Percentiles rank a stretch among this genome's conserved stretches.
Conservation (phyloP, 2,888 invertebrate genomes). For the Hyalella azteca region DNA sequence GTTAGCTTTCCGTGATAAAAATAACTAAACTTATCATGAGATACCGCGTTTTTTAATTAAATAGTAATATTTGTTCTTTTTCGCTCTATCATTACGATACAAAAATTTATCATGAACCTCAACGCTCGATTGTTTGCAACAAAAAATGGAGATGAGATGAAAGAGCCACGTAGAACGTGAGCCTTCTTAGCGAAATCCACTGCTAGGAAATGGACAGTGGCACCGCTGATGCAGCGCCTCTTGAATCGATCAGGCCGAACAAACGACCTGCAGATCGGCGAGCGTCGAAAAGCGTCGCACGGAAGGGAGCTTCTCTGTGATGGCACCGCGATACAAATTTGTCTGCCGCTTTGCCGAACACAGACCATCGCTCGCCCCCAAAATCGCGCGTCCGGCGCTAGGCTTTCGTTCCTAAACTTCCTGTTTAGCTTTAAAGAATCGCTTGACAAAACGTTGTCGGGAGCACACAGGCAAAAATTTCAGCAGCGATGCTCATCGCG, state of each 20-base stretch:
- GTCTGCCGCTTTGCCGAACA: background rate
- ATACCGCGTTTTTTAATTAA: no score
- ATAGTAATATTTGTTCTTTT: no score
- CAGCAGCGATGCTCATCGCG: no score
- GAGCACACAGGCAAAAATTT: no score
- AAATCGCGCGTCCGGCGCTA: background rate
- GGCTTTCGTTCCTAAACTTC: background rate
- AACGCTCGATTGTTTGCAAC: no score
- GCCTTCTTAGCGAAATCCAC: background rate
- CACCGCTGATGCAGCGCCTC: constrained; percentile 16
- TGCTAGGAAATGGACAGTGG: background rate
- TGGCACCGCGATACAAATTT: constrained; percentile 33
- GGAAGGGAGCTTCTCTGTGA: constrained; percentile 22
- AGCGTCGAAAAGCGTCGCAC: constrained; percentile 25
- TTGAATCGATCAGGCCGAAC: constrained; percentile 33
- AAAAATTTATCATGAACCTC: no score
- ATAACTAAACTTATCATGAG: no score
- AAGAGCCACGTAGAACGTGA: background rate
- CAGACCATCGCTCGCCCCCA: constrained; percentile 9
- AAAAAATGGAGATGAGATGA: background rate
- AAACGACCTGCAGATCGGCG: constrained; percentile 28
- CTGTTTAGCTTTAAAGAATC: constrained; percentile 17
- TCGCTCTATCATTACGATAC: no score
- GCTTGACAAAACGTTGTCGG: background rate
- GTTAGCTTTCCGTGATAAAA: no score